Percentiles rank a stretch among this genome's conserved stretches.
These are phyloP conservation scores for Chaetogeoica ovagalla DNA, from an alignment of 2,888 invertebrate genomes.

Conservation along the genomic window DNA sequence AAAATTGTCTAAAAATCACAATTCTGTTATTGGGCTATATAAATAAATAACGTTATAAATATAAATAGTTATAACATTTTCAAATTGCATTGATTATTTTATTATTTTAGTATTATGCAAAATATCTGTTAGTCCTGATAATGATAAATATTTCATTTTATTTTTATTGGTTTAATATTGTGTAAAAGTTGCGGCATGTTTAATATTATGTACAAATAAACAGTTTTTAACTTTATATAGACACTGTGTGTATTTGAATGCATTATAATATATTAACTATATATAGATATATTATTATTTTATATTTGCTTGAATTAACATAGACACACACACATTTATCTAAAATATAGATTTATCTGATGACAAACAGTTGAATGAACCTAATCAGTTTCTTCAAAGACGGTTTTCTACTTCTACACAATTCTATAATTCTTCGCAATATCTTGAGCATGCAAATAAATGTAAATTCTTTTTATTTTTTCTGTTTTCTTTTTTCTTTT, in stretches of 20 bases:
- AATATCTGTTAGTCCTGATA: no score
- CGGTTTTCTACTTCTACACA: constrained; percentile 47
- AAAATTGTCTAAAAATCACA: no score
- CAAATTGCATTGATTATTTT: not conserved
- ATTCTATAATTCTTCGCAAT: constrained; percentile 36
- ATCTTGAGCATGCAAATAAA: constrained; percentile 48
- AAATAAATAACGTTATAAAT: not conserved
- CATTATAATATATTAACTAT: no score
- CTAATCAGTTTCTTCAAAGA: constrained; percentile 16
- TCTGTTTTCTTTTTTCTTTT: not conserved
- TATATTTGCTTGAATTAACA: not conserved
- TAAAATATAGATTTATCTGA: constrained; percentile 37
- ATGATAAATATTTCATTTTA: no score
- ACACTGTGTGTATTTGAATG: no score
- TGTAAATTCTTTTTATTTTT: constrained; percentile 25
- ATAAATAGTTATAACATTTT: not conserved
- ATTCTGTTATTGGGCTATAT: not conserved
- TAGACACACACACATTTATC: not conserved
- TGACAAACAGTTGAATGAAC: constrained; percentile 25
- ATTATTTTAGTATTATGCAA: no score
- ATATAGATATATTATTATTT: not conserved
- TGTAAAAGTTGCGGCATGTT: no score
- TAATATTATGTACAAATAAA: no score
- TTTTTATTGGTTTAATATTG: no score
- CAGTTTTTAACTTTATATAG: no score